Percentiles rank a stretch among this genome's conserved stretches.
Conservation (phyloP, 2,113 vertebrate species). For the Rostratula benghalensis region DNA sequence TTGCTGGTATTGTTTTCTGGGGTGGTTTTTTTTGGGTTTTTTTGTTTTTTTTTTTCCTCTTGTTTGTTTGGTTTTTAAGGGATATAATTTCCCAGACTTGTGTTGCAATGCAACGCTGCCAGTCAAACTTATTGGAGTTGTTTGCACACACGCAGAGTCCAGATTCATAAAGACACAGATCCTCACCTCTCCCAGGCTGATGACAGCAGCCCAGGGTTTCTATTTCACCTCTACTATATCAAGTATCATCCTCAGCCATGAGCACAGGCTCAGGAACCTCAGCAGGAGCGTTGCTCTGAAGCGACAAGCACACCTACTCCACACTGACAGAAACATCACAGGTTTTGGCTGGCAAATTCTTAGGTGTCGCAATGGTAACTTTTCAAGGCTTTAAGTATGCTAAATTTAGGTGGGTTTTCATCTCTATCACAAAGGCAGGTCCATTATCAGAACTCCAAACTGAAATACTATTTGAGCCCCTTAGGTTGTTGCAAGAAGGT, state of each 20-base stretch:
- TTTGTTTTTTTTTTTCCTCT: neutral
- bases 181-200: neutral
- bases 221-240: neutral
- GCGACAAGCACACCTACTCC: neutral
- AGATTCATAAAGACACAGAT: neutral
- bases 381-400: neutral
- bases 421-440: neutral
- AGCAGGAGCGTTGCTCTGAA: neutral
- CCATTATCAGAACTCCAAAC: neutral
- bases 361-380: neutral
- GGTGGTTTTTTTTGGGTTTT: neutral
- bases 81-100: neutral
- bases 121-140: neutral
- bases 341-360: constrained; percentile 8
- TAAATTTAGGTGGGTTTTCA: constrained; percentile 12
- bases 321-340: neutral
- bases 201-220: neutral
- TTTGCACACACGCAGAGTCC: neutral
- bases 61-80: neutral
- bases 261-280: neutral
- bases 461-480: neutral
- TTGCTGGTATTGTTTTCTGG: neutral
- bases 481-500: neutral
- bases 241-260: neutral
- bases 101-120: neutral